Evolutionary conservation across 2,797 vertebrate genomes (phyloP), one percentile per base, ranked within the genome.

Genomic region (Simalia tracyae): DNA sequence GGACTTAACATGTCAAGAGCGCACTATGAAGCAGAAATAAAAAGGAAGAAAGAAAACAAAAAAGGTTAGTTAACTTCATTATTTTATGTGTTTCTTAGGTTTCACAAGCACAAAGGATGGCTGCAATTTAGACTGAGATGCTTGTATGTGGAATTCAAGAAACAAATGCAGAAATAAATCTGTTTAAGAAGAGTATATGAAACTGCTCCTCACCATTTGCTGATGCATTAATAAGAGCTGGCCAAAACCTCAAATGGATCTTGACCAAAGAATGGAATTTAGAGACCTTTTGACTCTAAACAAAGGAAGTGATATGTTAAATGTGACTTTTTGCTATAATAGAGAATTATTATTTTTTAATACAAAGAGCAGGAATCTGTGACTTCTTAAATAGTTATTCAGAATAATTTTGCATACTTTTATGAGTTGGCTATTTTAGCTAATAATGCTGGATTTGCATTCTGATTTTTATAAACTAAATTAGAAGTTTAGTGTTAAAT

Each of bases 1-100:
- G 98, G 98, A 94, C 98, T 99, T 93, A 97, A 98, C 96, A 98
- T 99, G 97, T 99, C 99, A 87, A 99, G 98, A 97, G 97, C 97
- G 5, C 98, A 98, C 96, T 99, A 99, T 94, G 97, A 98, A 92
- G 96, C 98, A 94, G 98, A 99, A 96, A 97, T 99, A 90, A 98
- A 98, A 96, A 98, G 95, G 14, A 98, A 98, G 96, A 97, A 96
- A 94, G 98, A 98, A 95, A 98, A 98, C 91, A 97, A 97, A 91
- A 97, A 93, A 97, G 98, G 98, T 98, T 61, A 28, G 97, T 96
- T 96, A 56, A 90, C n/a, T 56, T 1, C 0, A 90, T 85, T 96
- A 92, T 92, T 68, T 24, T 94, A 46, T 59, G 5, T 90, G 46
- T 1, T 2, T 50, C 17, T 46, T 90, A 90, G n/a, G n/a, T 92